Base-by-base conservation (phyloP, 2,797 vertebrate genomes). In the Urosaurus nigricauda region DNA sequence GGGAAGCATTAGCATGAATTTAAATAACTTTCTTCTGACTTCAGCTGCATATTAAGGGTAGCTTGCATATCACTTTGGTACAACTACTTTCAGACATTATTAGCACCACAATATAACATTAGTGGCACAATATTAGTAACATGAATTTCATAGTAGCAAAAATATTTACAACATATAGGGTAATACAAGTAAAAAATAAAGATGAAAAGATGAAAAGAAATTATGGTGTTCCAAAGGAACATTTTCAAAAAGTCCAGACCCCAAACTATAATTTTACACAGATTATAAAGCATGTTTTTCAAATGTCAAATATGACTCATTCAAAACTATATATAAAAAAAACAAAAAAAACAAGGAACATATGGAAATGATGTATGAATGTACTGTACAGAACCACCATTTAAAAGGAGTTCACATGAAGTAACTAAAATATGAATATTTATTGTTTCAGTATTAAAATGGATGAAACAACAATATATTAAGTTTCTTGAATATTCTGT, bases 101-200 rank as follows among this genome's bases (percentile, higher is more conserved):
- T 8, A 71, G 58, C n/a, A 1, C 1, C 58, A 0, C 40, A 14
- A 37, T 65, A 63, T 0, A 21, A 14, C 79, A 11, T 16, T 3
- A 0, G 32, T 0, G 35, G 58, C 19, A 29, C 71, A 74, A 60
- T 2, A 77, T 51, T 77, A 51, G n/a, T 0, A 24, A 11, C 84
- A 16, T 16, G 2, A 0, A 24, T 0, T 32, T 65, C 26, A 43
- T 0, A 19, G 4, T 56, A 13, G 0, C 40, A 73, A 77, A 0
- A 2, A 9, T 1, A 5, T 29, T 7, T 3, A 5, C 1, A 60
- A 43, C 0, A 26, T 0, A 11, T 1, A 40, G 37, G 14, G 2
- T 0, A 89, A 74, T 58, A 58, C 47, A 26, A 0, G 5, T 2
- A 74, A 73, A 53, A 37, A 47, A 75, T 14, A 60, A 88, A 88